Percentiles rank a stretch among this genome's conserved stretches.
Conservation (phyloP, 2,113 vertebrate species). For the Astatotilapia flaviijosephi region DNA sequence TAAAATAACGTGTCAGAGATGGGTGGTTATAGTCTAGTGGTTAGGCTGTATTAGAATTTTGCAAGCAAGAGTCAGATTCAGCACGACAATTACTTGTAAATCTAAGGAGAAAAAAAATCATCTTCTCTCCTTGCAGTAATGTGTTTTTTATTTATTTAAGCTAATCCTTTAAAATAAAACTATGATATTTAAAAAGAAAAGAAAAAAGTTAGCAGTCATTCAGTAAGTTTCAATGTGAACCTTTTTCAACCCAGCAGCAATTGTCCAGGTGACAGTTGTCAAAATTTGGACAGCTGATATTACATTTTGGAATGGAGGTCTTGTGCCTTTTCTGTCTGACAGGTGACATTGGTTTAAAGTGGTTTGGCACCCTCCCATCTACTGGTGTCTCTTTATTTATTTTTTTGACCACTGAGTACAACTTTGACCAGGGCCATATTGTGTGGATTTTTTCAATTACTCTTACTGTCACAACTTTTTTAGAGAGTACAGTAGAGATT, state of each 20-base stretch:
- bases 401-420: neutral
- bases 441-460: neutral
- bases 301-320: neutral
- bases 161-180: neutral
- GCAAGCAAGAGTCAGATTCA: neutral
- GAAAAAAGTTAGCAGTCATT: neutral
- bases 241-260: neutral
- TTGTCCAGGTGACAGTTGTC: neutral
- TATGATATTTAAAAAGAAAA: neutral
- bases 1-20: neutral
- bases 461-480: neutral
- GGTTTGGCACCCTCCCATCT: neutral
- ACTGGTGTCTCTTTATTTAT: neutral
- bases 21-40: neutral
- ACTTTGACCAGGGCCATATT: neutral
- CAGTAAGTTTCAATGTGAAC: neutral
- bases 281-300: neutral
- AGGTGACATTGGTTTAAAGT: neutral
- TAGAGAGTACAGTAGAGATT: neutral
- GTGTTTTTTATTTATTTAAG: neutral
- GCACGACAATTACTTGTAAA: neutral
- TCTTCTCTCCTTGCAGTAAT: neutral
- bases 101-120: fast-evolving
- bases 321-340: neutral
- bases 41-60: neutral